Evolutionary conservation across 2,888 invertebrate genomes (phyloP), one percentile per base, ranked within the genome.

Genomic region (Camptogramma bilineatum): DNA sequence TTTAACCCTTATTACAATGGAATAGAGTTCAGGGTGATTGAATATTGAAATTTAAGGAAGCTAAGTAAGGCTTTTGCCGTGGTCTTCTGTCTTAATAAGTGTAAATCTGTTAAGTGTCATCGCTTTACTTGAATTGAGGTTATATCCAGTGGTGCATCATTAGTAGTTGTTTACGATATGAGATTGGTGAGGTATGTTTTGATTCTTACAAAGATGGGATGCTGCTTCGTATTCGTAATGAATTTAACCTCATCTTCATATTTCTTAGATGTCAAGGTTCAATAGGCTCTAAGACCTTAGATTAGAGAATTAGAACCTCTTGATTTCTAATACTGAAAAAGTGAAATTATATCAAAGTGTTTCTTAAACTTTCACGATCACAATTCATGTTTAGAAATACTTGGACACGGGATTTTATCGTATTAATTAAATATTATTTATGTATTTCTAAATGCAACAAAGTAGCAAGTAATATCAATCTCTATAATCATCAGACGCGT

Each of bases 51-150:
- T 65, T 65, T 62, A 64, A 70, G 68, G 69, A 68, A 73, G 64
- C 62, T 69, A 53, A 52, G 52, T 75, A 77, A 74, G 70, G 70
- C 73, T 74, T 76, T 74, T 71, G 74, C 76, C 70, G 77, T 78
- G 79, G 79, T 81, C 73, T 80, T 77, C 73, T 71, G 78, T 79
- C 80, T 82, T 82, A 84, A 84, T 85, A 85, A 82, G 84, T 83
- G 85, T 84, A 87, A 85, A 86, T 84, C 80, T 83, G 80, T 79
- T 73, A 73, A 73, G 74, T 82, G 81, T 80, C 79, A 77, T 79
- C 76, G 76, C 68, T 74, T 78, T 72, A 74, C 74, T 78, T 72
- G 78, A 73, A 75, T 72, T 65, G 69, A 73, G 77, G 78, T 79
- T 70, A 75, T 78, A 74, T 79, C 68, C 68, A 77, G 77, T 78